A percentile compares a stretch with the other conserved stretches of the same genome.
These are phyloP conservation scores for Xylocopa sonorina DNA, from an alignment of 1,140 invertebrate species.

Conservation along the genomic window DNA sequence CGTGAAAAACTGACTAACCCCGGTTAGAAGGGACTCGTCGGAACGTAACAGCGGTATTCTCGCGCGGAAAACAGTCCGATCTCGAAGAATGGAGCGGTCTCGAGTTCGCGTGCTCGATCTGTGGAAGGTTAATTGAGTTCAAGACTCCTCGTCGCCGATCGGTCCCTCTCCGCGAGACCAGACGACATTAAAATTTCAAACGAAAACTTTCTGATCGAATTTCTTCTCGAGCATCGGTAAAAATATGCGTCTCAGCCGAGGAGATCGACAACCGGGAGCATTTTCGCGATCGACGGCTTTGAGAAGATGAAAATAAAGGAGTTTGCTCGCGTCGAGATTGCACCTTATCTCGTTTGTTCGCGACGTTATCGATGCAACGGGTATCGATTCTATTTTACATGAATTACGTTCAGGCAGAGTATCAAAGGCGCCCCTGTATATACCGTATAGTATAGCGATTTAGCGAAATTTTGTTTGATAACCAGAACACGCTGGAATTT, in stretches of 20 bases:
- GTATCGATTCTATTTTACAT: background rate
- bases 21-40: background rate
- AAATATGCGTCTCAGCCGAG: background rate
- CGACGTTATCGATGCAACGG: background rate
- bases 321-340: background rate
- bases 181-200: slow-evolving; percentile 14
- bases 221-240: background rate
- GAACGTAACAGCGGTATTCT: no score
- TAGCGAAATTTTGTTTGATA: no score
- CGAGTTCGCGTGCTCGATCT: no score
- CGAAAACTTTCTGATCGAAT: slow-evolving; percentile 16
- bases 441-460: no score
- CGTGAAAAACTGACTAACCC: background rate
- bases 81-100: no score
- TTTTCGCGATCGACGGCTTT: background rate
- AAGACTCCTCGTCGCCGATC: background rate
- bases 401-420: background rate
- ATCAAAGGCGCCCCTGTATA: no score
- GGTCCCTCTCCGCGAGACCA: background rate
- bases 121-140: slow-evolving; percentile 3
- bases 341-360: background rate
- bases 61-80: no score
- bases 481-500: no score
- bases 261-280: background rate
- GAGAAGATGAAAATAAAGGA: background rate